Conservation (phyloP, 2,113 vertebrate genomes). For the Melanerpes aurifrons region DNA sequence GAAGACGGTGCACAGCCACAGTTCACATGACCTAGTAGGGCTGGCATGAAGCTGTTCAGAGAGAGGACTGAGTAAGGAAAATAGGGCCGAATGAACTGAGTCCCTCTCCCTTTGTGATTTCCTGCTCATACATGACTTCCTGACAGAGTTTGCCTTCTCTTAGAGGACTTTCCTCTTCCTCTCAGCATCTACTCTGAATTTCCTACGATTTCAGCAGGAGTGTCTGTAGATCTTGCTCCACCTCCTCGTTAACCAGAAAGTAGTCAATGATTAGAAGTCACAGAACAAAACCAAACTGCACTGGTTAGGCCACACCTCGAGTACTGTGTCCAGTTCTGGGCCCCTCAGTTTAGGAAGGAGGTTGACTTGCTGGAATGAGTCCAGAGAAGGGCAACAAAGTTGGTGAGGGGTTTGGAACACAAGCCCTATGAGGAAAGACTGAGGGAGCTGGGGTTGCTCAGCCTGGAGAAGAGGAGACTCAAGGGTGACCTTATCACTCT, state of each 20-base stretch:
- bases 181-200: background rate
- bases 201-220: background rate
- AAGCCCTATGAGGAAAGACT: too few relatives aligned
- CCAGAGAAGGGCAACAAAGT: too few relatives aligned
- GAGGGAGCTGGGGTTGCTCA: too few relatives aligned
- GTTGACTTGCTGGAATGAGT: too few relatives aligned
- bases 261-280: background rate
- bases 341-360: too few relatives aligned
- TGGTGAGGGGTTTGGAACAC: too few relatives aligned
- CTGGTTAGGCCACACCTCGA: too few relatives aligned
- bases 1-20: background rate
- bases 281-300: background rate
- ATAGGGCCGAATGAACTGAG: background rate
- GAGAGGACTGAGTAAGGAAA: background rate
- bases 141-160: background rate
- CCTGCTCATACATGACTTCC: background rate
- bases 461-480: too few relatives aligned
- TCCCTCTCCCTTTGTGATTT: background rate
- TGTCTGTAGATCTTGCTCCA: background rate
- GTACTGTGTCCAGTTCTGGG: too few relatives aligned
- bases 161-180: background rate
- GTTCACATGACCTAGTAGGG: rapidly evolving
- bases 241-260: background rate
- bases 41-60: background rate
- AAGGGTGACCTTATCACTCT: too few relatives aligned